phyloP scores from a whole-genome alignment of 2,113 vertebrate species.

The Promerops cafer region DNA sequence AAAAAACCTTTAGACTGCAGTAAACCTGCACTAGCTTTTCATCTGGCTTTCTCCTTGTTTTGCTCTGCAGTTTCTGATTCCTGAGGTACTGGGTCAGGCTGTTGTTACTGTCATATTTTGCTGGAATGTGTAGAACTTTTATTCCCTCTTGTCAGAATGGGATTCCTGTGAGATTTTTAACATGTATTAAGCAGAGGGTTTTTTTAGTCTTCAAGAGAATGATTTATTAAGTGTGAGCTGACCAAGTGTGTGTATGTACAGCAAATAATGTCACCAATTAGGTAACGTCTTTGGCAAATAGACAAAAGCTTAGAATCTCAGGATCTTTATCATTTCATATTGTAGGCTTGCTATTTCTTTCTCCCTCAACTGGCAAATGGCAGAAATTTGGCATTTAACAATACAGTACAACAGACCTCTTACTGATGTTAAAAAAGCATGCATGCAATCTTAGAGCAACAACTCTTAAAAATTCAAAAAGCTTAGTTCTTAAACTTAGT shows the following conservation, averaged over 20 bases:
- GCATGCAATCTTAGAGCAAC: neutral
- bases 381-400: neutral
- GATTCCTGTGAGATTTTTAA: neutral
- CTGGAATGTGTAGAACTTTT: neutral
- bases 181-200: neutral
- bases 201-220: neutral
- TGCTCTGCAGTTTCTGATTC: neutral
- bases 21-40: neutral
- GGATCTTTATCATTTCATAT: neutral
- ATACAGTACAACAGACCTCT: neutral
- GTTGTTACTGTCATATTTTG: neutral
- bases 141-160: neutral
- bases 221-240: neutral
- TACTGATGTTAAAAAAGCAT: neutral
- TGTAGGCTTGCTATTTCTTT: neutral
- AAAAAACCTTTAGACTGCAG: neutral
- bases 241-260: neutral
- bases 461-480: neutral
- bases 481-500: neutral
- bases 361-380: neutral
- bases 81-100: neutral
- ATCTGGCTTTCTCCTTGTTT: neutral
- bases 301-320: neutral
- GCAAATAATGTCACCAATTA: neutral
- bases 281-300: neutral